Conservation (phyloP, 2,113 vertebrate genomes). For the Montifringilla adamsi region DNA sequence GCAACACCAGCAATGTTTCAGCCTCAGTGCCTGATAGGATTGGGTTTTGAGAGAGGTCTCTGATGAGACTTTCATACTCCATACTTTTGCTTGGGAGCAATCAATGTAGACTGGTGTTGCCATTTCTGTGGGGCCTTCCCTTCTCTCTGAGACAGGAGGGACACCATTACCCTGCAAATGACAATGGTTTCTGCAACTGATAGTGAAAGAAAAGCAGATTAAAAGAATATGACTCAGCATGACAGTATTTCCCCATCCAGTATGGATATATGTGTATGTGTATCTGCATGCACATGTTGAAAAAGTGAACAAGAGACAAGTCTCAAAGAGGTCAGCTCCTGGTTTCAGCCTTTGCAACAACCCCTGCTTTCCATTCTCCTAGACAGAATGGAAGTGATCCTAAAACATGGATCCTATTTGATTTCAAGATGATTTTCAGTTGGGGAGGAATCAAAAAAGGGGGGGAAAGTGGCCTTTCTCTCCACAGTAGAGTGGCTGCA, state of each 20-base stretch:
- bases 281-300: neutral
- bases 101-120: neutral
- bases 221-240: neutral
- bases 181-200: neutral
- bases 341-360: neutral
- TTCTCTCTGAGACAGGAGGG: neutral
- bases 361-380: neutral
- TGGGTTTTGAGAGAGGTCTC: neutral
- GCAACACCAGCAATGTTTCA: neutral
- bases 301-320: neutral
- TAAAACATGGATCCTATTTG: neutral
- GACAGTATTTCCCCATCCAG: neutral
- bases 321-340: neutral
- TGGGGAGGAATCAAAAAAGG: neutral
- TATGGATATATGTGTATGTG: too few species aligned
- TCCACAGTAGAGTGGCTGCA: neutral
- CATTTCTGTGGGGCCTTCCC: neutral
- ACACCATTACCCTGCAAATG: neutral
- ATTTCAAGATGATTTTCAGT: neutral
- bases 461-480: neutral
- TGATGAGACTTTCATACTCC: fast-evolving
- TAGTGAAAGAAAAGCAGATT: neutral
- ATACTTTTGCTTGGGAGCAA: neutral
- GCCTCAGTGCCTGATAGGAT: neutral
- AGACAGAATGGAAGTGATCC: neutral